Percentiles rank a stretch among this genome's conserved stretches.
These are phyloP conservation scores for Procambarus clarkii DNA, from an alignment of 1,140 invertebrate species.

Conservation along the genomic window DNA sequence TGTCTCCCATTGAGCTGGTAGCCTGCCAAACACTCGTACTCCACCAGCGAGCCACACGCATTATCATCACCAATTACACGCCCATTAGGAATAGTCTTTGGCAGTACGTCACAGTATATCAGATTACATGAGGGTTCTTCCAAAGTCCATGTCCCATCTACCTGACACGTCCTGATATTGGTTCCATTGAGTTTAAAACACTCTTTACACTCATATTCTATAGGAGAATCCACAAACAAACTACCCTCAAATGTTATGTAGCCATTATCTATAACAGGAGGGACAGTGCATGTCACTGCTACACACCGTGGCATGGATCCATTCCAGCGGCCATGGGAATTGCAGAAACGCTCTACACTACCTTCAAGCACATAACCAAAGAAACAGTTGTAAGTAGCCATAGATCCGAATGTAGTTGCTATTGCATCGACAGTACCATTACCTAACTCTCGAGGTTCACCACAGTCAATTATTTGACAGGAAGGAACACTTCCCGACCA, in stretches of 20 bases:
- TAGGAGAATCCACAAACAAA: slow-evolving; percentile 66
- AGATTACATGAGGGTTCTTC: slow-evolving; percentile 68
- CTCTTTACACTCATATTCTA: slow-evolving; percentile 75
- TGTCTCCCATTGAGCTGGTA: slow-evolving; percentile 62
- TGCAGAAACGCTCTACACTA: slow-evolving; percentile 55
- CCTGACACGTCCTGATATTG: slow-evolving; percentile 74
- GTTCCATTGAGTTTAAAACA: slow-evolving; percentile 75
- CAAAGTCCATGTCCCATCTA: slow-evolving; percentile 75
- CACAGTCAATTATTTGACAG: slow-evolving; percentile 74
- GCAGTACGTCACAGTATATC: slow-evolving; percentile 63
- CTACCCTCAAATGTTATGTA: slow-evolving; percentile 70
- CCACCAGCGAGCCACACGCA: slow-evolving; percentile 69
- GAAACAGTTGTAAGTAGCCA: slow-evolving; percentile 68
- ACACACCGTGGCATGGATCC: slow-evolving; percentile 73
- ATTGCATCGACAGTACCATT: slow-evolving; percentile 67
- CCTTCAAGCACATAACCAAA: slow-evolving; percentile 71
- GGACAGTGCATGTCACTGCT: slow-evolving; percentile 72
- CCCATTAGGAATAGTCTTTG: slow-evolving; percentile 62
- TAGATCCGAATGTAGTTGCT: slow-evolving; percentile 59
- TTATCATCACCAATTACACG: slow-evolving; percentile 68
- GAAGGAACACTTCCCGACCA: slow-evolving; percentile 72
- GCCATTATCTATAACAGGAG: slow-evolving; percentile 72
- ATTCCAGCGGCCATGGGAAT: slow-evolving; percentile 71
- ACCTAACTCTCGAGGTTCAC: slow-evolving; percentile 66
- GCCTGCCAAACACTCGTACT: slow-evolving; percentile 67